Evolutionary conservation across 2,113 vertebrate species (phyloP), one percentile per base, ranked within the genome.

Genomic region (Clarias macrocephalus): DNA sequence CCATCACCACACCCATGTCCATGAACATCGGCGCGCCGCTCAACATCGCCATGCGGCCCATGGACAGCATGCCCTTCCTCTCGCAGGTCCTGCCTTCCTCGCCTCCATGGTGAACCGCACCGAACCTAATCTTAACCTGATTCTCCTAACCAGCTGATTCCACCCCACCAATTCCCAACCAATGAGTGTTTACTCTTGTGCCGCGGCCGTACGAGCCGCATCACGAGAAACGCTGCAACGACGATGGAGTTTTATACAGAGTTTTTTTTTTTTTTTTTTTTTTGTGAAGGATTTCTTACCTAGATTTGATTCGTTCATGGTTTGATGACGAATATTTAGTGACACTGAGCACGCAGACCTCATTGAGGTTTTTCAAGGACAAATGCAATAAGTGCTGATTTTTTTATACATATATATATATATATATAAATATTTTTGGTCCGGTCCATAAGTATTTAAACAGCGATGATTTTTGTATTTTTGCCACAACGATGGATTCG

Each of bases 1-100:
- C 98, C 8, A 97, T 99, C 90, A 98, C 97, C 1, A 97, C 97
- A 56, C 96, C 96, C 83, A 99, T 99, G 98, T 94, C 97, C 80
- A 99, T 99, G 98, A 99, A 98, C 88, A 94, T 99, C 93, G 95
- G 94, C n/a, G 96, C 96, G 0, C 98, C 97, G 0, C 95, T 99
- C 91, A 99, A 99, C 95, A 99, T 99, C 92, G 97, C 98, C 28
- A 99, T 99, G 97, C 95, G 98, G 90, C 95, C 97, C 28, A 97
- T 99, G 92, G 98, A 99, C 90, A 99, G 97, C 95, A 99, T 99
- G 98, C 95, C 97, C 93, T 99, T 99, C 94, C 96, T 99, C 92
- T 97, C 98, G 93, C 98, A 99, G 94, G 97, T 98, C 92, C 95
- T 99, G 95, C 98, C 97, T 91, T 98, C 98, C 30, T 97, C 98